Base-by-base conservation (phyloP, 1,140 invertebrate species). In the Plutomurus gul region DNA sequence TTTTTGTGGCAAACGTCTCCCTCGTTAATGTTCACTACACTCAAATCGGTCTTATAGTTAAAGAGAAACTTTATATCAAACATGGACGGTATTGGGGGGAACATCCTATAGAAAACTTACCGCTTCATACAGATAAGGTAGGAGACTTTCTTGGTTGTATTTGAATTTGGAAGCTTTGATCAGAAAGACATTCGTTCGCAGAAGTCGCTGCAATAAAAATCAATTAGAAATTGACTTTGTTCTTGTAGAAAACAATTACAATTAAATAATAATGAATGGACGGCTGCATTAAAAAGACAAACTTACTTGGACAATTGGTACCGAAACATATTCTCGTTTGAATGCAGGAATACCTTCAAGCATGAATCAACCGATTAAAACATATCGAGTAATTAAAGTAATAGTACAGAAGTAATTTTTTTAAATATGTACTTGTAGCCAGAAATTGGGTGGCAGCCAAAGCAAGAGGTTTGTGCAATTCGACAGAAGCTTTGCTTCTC, bases 371-470 rank as follows among this genome's bases (percentile, higher is more conserved):
- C 4, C 43, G 6, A 4, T 18, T 27, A 36, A 39, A 10, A 51
- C 4, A 36, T 47, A 36, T 77, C 1, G 18, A 22, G 43, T 65
- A n/a, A n/a, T 79, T 72, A 47, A 16, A 47, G 20, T 18, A 46
- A 11, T 36, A 33, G 7, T 13, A 43, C 46, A 3, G n/a, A n/a
- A n/a, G n/a, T n/a, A n/a, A n/a, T n/a, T n/a, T n/a, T n/a, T n/a
- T n/a, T 6, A 79, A 46, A 30, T 47, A 37, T 13, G 77, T 76
- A 39, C 77, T 46, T 49, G 60, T 72, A 33, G 25, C 22, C 3
- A 82, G 43, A 71, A 40, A 82, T 40, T 79, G 81, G 33, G 70
- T 75, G 46, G 77, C 47, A 16, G 81, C 81, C n/a, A 82, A 20
- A 30, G 81, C 77, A 2, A 82, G 40, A 4, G 77, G 49, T 16